phyloP scores from a whole-genome alignment of 1,140 invertebrate genomes.

The Sinella curviseta region DNA sequence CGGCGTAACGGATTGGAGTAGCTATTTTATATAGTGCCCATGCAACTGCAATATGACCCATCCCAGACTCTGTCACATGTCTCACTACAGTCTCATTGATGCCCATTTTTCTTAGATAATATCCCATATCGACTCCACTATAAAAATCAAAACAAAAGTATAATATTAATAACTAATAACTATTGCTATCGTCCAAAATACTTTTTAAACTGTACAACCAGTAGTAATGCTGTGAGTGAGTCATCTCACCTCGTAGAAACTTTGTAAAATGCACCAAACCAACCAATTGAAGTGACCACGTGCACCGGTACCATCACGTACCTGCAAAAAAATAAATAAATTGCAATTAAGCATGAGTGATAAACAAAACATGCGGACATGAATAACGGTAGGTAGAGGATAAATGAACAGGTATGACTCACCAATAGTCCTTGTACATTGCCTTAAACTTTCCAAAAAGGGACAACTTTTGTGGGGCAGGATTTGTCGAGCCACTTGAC shows the following conservation, averaged over 20 bases:
- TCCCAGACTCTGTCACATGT: constrained; percentile 71
- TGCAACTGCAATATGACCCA: constrained; percentile 83
- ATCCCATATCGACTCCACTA: constrained; percentile 84
- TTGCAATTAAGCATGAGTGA: not conserved
- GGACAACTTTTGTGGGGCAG: constrained; percentile 57
- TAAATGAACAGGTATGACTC: not conserved
- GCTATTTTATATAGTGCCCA: constrained; percentile 89
- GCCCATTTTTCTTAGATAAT: constrained; percentile 71
- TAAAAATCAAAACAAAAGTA: constrained; percentile 52
- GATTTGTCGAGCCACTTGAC: not conserved
- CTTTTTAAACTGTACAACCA: not conserved
- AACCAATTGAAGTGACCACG: constrained; percentile 76
- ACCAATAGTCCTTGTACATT: constrained; percentile 93
- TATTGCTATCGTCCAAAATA: not conserved
- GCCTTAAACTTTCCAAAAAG: constrained; percentile 83
- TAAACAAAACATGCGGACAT: not conserved
- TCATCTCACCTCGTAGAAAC: constrained; percentile 74
- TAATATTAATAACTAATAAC: not conserved
- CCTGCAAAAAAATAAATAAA: not conserved
- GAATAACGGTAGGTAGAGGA: not conserved
- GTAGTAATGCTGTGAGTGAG: constrained; percentile 1
- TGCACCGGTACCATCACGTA: constrained; percentile 87
- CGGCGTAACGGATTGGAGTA: constrained; percentile 84
- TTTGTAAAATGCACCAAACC: constrained; percentile 84
- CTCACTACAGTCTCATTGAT: constrained; percentile 74